phyloP scores from a whole-genome alignment of 2,113 vertebrate species.

The Callorhinus ursinus region DNA sequence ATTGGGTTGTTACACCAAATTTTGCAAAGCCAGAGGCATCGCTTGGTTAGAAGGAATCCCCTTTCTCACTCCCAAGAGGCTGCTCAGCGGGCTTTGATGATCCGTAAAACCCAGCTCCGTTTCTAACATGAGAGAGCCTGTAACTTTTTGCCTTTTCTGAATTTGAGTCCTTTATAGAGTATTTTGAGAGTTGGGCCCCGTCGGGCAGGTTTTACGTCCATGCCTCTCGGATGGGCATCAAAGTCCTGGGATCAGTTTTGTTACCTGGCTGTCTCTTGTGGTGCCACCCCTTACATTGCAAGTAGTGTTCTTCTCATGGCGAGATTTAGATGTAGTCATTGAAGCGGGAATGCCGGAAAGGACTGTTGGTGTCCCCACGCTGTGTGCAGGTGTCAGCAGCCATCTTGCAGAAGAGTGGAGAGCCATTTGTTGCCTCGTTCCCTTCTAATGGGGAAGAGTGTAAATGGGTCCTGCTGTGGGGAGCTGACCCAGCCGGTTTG shows the following conservation, averaged over 20 bases:
- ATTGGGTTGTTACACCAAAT: neutral
- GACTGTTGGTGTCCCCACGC: neutral
- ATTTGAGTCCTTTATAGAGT: conserved; percentile 37
- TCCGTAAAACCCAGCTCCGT: neutral
- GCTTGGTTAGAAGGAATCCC: neutral
- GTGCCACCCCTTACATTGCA: neutral
- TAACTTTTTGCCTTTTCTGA: conserved; percentile 41
- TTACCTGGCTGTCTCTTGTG: neutral
- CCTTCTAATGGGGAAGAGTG: conserved; percentile 49
- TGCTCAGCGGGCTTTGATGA: neutral
- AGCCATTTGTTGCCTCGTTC: conserved; percentile 59
- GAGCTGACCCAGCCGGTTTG: neutral
- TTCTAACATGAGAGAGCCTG: neutral
- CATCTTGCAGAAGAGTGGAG: conserved; percentile 49
- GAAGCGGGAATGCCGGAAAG: neutral
- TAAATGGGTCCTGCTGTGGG: neutral
- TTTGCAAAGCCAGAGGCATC: conserved; percentile 42
- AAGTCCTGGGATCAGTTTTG: conserved; percentile 30
- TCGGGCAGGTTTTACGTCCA: neutral
- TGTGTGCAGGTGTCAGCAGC: conserved; percentile 16
- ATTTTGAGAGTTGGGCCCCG: neutral
- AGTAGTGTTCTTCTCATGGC: conserved; percentile 50
- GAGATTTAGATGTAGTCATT: conserved; percentile 51
- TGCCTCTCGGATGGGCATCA: neutral
- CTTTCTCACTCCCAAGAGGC: neutral